Percentiles rank a stretch among this genome's conserved stretches.
Conservation (phyloP, 2,888 invertebrate genomes). For the Epistrophella euchroma region DNA sequence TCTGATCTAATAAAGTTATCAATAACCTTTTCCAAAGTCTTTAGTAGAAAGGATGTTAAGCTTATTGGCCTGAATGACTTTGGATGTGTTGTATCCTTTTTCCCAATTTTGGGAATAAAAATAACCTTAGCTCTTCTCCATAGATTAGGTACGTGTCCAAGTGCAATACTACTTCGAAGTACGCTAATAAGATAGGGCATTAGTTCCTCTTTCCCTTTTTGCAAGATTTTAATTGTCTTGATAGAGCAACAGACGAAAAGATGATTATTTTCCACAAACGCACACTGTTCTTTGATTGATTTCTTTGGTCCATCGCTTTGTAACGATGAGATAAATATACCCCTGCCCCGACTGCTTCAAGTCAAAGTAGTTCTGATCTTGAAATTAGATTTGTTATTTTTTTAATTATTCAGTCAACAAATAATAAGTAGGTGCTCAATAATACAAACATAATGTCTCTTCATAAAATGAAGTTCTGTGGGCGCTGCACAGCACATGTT, state of each 20-base stretch:
- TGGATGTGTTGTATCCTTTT: too few relatives aligned
- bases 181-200: too few relatives aligned
- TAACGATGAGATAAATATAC: neutral
- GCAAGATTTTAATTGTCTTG: constrained; percentile 53
- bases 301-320: constrained; percentile 7
- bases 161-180: too few relatives aligned
- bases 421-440: neutral
- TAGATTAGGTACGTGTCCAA: too few relatives aligned
- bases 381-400: neutral
- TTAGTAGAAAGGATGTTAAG: too few relatives aligned
- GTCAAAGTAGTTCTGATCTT: constrained; percentile 25
- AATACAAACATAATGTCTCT: neutral
- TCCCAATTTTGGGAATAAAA: too few relatives aligned
- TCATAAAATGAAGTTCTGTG: constrained; percentile 27
- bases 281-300: constrained; percentile 47
- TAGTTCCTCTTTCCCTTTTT: too few relatives aligned
- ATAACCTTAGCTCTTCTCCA: too few relatives aligned
- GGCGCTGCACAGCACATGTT: constrained; percentile 56
- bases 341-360: neutral
- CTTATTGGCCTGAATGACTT: too few relatives aligned
- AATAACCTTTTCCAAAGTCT: too few relatives aligned
- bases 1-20: too few relatives aligned
- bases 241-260: constrained; percentile 29
- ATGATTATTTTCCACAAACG: constrained; percentile 25
- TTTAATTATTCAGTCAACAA: neutral